Percentiles rank a stretch among this genome's conserved stretches.
phyloP scores from a whole-genome alignment of 2,113 vertebrate species.

The Chaetodon trifascialis region DNA sequence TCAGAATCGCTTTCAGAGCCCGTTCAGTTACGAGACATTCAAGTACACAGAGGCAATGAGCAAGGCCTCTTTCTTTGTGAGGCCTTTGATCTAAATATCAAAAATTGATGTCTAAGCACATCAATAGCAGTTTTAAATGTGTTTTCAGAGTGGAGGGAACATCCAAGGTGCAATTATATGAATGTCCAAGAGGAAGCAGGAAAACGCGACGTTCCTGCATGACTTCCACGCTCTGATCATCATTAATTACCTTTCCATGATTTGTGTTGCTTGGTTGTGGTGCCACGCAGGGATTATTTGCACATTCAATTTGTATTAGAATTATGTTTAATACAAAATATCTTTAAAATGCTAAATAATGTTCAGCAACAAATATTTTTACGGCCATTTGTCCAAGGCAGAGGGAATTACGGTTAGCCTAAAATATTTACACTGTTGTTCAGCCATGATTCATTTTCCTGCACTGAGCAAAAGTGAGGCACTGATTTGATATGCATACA shows the following conservation, averaged over 20 bases:
- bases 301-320: no score
- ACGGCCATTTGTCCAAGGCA: no score
- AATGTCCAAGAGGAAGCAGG: not conserved
- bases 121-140: not conserved
- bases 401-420: not conserved
- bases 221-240: not conserved
- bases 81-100: not conserved
- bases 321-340: no score
- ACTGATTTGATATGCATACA: conserved; percentile 12
- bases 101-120: not conserved
- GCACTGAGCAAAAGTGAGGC: not conserved
- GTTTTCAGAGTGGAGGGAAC: not conserved
- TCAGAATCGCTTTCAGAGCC: not conserved
- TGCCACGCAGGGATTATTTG: no score
- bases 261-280: not conserved
- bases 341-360: not conserved
- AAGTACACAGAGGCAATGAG: not conserved
- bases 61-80: not conserved
- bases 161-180: not conserved
- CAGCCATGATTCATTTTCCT: not conserved
- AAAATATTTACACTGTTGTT: not conserved
- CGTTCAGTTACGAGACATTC: not conserved
- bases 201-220: not conserved
- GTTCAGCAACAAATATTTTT: not conserved
- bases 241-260: not conserved